phyloP scores from a whole-genome alignment of 2,797 vertebrate genomes.

The Mormyrops attenuatus region DNA sequence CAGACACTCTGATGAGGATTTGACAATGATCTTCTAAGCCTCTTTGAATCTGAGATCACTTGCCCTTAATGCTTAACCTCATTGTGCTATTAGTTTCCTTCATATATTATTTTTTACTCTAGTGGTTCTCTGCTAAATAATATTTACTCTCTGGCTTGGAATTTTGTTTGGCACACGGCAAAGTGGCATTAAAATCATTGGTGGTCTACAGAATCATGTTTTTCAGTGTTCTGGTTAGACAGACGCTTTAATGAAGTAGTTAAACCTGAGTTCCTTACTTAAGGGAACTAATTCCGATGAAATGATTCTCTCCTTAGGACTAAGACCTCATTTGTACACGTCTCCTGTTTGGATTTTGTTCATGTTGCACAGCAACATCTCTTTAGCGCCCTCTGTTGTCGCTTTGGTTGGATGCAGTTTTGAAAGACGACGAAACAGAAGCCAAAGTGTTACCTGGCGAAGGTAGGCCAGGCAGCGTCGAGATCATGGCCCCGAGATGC shows the following conservation, averaged over 20 bases:
- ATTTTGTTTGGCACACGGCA: not conserved
- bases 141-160: not conserved
- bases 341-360: not conserved
- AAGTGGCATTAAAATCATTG: not conserved
- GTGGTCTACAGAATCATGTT: not conserved
- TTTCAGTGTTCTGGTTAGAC: not conserved
- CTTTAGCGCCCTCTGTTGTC: not conserved
- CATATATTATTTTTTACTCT: not conserved
- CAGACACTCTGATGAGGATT: not conserved
- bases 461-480: conserved; percentile 88
- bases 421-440: not conserved
- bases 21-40: not conserved
- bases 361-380: not conserved
- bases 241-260: not conserved
- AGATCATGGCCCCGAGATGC: conserved; percentile 87
- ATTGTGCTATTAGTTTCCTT: not conserved
- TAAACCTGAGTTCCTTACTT: not conserved
- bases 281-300: not conserved
- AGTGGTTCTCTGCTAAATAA: not conserved
- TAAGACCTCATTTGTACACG: not conserved
- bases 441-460: conserved; percentile 73
- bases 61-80: not conserved
- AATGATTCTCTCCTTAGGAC: not conserved
- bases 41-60: not conserved
- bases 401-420: not conserved